Evolutionary conservation across 2,888 invertebrate species (phyloP), one percentile per base, ranked within the genome.

Genomic region (Orthonychiurus folsomi): DNA sequence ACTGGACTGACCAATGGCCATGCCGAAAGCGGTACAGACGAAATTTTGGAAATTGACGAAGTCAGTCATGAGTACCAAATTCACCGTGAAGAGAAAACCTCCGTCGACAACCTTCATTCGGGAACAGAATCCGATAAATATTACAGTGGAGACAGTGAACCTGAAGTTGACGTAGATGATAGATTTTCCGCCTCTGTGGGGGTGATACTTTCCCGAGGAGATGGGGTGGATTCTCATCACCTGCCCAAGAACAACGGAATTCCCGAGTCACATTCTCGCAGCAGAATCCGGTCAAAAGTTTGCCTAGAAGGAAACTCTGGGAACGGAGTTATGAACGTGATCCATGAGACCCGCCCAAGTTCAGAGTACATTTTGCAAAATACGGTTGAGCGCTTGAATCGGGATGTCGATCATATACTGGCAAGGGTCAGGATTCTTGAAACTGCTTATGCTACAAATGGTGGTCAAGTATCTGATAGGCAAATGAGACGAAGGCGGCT

Each of bases 61-160:
- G 86, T 86, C 75, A 85, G 86, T 74, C 85, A 85, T 55, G 89
- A 88, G 88, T 77, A 89, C 85, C 76, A 87, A 86, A 62, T 89
- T 89, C 77, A 88, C 89, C 37, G 18, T 88, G 66, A 89, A 89
- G 78, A 86, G 87, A 76, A 50, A 52, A 20, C 20, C 50, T n/a
- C 74, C 69, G 52, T 66, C 74, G 59, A 59, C 15, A 50, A 3
- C n/a, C 5, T 50, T 23, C 62, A 59, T 20, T 72, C 72, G 2
- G 66, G 70, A 9, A 68, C 69, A 3, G 69, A 68, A 26, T 69
- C 73, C 21, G 74, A 74, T 24, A 69, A 73, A 60, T 74, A 73
- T 59, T 74, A 73, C 64, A 74, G 74, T 63, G 74, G 72, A 1
- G 72, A 72, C 52, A 69, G 68, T 61, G 72, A 69, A 23, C 62